Evolutionary conservation across 2,797 vertebrate genomes (phyloP), one percentile per base, ranked within the genome.

Genomic region (Sebastes reedi): DNA sequence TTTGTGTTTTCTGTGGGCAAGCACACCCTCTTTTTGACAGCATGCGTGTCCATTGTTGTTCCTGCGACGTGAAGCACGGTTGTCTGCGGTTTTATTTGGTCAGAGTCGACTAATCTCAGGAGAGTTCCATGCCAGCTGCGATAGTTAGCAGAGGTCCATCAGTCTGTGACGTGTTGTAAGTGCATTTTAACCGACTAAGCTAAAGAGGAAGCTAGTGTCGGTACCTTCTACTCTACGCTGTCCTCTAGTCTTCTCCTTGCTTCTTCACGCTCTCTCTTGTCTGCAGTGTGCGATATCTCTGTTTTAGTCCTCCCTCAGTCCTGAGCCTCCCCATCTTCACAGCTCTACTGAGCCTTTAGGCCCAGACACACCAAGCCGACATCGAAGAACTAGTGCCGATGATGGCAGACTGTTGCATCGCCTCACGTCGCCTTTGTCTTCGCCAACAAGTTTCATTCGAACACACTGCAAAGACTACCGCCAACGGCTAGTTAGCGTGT

Each of bases 1-100:
- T 83, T 91, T 87, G 83, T 89, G 70, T 87, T 85, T 79, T 91
- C 66, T 83, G 76, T 80, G 73, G 67, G 67, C 80, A 65, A 42
- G 80, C 78, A 36, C 36, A 74, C 72, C 71, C 68, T 86, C 76
- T 87, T 92, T 92, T 86, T 79, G 77, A 89, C 77, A 85, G 79
- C 91, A 81, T 91, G 88, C 91, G 83, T 89, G 78, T 88, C 82
- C 79, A 83, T 89, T 94, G 90, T 93, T 93, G 78, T 92, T 90
- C 42, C 78, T 83, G 62, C 55, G 54, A 55, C 32, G 20, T 85
- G 84, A 90, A 83, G 59, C 82, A 25, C 64, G 69, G 65, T 77
- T 86, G 83, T 87, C 75, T 90, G 84, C 72, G 71, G 77, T 86
- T 79, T 90, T 75, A 89, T 89, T 91, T 80, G 75, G 88, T 90